Conservation (phyloP, 2,888 invertebrate species). For the Calameuta pallipes region DNA sequence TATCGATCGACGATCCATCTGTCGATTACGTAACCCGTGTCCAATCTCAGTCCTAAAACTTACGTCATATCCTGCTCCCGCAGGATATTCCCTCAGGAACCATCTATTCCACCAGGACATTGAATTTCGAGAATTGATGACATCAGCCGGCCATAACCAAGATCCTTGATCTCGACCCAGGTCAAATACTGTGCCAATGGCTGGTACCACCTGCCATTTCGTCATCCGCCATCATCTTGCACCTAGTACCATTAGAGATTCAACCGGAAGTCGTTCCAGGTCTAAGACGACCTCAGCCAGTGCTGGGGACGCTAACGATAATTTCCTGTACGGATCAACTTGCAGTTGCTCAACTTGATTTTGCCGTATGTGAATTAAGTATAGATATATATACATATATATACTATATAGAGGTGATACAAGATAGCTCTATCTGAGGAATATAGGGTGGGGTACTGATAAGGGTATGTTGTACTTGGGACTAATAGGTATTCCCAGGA, state of each 20-base stretch:
- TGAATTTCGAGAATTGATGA: neutral
- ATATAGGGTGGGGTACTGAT: neutral
- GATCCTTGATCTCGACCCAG: neutral
- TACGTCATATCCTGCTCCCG: neutral
- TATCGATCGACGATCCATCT: neutral
- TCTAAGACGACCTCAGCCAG: neutral
- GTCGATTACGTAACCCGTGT: neutral
- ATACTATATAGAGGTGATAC: too few relatives aligned
- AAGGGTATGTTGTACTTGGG: neutral
- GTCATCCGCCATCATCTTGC: neutral
- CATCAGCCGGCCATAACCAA: neutral
- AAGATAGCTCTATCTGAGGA: neutral
- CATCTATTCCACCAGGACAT: neutral
- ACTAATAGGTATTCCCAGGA: neutral
- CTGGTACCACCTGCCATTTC: neutral
- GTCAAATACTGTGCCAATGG: neutral
- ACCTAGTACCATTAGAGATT: neutral
- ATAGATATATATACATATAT: neutral
- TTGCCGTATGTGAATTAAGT: neutral
- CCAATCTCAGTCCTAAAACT: neutral
- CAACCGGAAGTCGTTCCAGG: neutral
- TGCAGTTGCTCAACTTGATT: neutral
- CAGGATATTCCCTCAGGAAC: neutral
- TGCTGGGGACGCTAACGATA: neutral
- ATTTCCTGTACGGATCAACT: neutral